A percentile compares a stretch with the other conserved stretches of the same genome.
Evolutionary conservation across 2,113 vertebrate genomes (phyloP).

Genomic region (Amphiprion ocellaris): DNA sequence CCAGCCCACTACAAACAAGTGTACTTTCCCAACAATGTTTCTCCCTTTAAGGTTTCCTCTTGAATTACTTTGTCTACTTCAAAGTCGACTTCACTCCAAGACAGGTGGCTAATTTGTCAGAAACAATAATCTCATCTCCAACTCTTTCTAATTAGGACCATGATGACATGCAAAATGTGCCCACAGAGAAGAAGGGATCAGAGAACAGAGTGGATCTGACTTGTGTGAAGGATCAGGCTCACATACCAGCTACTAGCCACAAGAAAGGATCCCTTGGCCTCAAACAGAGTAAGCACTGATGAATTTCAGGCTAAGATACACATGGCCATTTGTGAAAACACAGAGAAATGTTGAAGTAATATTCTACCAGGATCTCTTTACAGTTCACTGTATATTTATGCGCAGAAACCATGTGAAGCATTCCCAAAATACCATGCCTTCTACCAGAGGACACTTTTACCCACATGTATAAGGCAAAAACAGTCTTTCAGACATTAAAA

Average conservation of each 20-base stretch:
- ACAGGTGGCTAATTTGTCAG: constrained; percentile 52
- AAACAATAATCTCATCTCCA: constrained; percentile 32
- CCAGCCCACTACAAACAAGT: neutral
- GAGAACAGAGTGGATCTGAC: constrained; percentile 31
- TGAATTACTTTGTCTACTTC: constrained; percentile 5
- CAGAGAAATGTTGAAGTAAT: constrained; percentile 44
- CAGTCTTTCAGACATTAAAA: neutral
- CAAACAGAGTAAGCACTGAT: constrained; percentile 26
- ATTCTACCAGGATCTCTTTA: constrained; percentile 30
- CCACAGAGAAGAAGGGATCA: constrained; percentile 19
- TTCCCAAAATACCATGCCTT: constrained; percentile 28
- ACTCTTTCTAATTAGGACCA: constrained; percentile 37
- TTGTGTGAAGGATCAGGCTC: constrained; percentile 42
- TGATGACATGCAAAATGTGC: constrained; percentile 41
- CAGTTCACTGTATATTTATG: constrained; percentile 36
- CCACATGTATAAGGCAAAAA: neutral
- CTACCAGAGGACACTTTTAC: neutral
- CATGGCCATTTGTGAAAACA: constrained; percentile 47
- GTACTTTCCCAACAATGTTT: constrained; percentile 21
- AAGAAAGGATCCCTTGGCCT: constrained; percentile 56
- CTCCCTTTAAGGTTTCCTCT: constrained; percentile 2
- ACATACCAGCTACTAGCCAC: constrained; percentile 66
- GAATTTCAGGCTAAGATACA: constrained; percentile 44
- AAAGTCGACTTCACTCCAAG: constrained; percentile 33
- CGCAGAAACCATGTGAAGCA: constrained; percentile 37